Conservation (phyloP, 2,797 vertebrate species). For the Florisuga fusca region DNA sequence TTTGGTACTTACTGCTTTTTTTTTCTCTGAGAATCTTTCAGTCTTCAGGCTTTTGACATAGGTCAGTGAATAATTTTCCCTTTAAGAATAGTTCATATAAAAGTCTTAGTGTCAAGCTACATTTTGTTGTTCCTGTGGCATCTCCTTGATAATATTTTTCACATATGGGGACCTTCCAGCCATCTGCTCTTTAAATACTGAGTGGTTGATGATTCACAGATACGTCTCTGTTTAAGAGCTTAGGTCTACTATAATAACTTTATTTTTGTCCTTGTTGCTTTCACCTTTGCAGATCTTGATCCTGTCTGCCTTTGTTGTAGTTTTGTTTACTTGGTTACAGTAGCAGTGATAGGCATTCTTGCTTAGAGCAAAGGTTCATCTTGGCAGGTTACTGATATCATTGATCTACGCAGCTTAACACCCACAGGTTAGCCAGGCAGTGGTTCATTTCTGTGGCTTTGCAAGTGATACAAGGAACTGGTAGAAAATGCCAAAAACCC, state of each 20-base stretch:
- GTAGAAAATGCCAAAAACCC: background rate
- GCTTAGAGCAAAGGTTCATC: slow-evolving; percentile 57
- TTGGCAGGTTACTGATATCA: background rate
- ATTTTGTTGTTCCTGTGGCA: slow-evolving; percentile 15
- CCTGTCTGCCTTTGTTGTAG: slow-evolving; percentile 60
- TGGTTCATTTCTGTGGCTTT: background rate
- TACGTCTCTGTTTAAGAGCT: background rate
- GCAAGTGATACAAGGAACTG: background rate
- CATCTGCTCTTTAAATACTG: slow-evolving; percentile 43
- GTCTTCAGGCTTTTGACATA: background rate
- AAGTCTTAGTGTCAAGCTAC: background rate
- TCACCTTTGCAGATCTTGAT: slow-evolving; percentile 68
- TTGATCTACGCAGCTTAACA: slow-evolving; percentile 39
- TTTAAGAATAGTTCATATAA: background rate
- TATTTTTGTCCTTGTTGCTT: slow-evolving; percentile 42
- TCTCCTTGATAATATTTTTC: background rate
- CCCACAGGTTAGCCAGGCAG: slow-evolving; percentile 1
- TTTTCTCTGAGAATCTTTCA: background rate
- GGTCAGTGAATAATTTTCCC: background rate
- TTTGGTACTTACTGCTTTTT: background rate
- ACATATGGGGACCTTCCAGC: slow-evolving; percentile 34
- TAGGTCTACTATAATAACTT: slow-evolving; percentile 22
- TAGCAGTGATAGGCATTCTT: slow-evolving; percentile 21
- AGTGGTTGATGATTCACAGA: slow-evolving; percentile 63
- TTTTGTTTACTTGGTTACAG: slow-evolving; percentile 71